Evolutionary conservation across 2,113 vertebrate genomes (phyloP), one percentile per base, ranked within the genome.

Genomic region (Siniperca knerii): DNA sequence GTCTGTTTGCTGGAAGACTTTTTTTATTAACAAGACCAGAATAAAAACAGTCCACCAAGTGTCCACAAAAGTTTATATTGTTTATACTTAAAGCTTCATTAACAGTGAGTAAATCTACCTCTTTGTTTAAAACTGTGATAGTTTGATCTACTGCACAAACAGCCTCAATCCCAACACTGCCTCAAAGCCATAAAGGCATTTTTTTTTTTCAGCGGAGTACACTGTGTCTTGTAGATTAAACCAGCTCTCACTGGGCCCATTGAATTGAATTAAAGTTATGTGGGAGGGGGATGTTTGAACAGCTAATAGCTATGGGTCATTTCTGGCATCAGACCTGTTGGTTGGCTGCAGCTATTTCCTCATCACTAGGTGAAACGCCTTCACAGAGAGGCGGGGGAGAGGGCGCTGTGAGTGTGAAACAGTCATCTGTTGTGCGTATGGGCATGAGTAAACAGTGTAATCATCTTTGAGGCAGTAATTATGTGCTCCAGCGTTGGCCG

Each of bases 381-480:
- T 55, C 82, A 64, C 68, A 48, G 85, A 77, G 69, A 37, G 70
- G 76, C 8, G 46, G 68, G 76, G 76, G 73, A 6, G 77, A 11
- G 44, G 62, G 42, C 52, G 78, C 37, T 44, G 80, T 1, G 82
- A 66, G 87, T 71, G 74, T 73, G 77, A 76, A 87, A 91, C 88
- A 87, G 87, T 90, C 90, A 87, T 92, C 91, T 94, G 90, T 87
- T 93, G 87, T 93, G 85, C 64, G 78, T 85, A 84, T 86, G 86
- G 85, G 74, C 82, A 77, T 78, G 87, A 92, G 88, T 94, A 93
- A 93, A 92, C 90, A 95, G 84, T 79, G 64, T 91, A 82, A 94
- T 94, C 84, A 85, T 90, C 89, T 89, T 46, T 79, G 76, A 88
- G 81, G 81, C 87, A 54, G 87, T 87, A 92, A 91, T 94, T 84